Evolutionary conservation across 2,888 invertebrate genomes (phyloP).

Genomic region (Metopia argyrocephala): DNA sequence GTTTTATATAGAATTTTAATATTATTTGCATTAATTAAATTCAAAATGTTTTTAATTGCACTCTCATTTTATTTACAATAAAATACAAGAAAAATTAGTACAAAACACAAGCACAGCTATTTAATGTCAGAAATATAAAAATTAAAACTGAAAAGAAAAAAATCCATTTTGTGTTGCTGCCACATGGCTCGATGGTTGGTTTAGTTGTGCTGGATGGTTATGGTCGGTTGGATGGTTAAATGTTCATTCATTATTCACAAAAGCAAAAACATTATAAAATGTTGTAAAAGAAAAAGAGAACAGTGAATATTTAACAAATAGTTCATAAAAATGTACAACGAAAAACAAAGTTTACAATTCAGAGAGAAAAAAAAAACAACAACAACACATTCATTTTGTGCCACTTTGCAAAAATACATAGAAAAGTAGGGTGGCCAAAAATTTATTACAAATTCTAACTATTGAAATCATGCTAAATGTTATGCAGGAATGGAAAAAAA

Average conservation of each 20-base stretch:
- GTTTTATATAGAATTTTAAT: conserved; percentile 6
- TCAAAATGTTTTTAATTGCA: conserved; percentile 58
- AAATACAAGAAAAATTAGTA: background rate
- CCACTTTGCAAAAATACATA: background rate
- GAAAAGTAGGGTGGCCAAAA: background rate
- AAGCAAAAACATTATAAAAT: conserved; percentile 4
- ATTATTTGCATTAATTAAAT: conserved; percentile 42
- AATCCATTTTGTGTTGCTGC: conserved; percentile 31
- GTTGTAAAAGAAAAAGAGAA: background rate
- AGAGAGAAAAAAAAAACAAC: too few species aligned
- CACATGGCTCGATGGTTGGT: conserved; percentile 34
- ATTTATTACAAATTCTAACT: background rate
- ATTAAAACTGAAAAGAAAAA: conserved; percentile 25
- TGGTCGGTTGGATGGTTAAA: conserved; percentile 40
- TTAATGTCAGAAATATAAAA: background rate
- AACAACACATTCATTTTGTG: conserved; percentile 37
- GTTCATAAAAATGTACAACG: conserved; percentile 13
- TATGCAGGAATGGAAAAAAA: background rate
- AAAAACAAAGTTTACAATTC: conserved; percentile 31
- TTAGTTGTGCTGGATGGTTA: too few species aligned
- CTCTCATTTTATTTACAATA: conserved; percentile 37
- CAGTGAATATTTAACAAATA: conserved; percentile 30
- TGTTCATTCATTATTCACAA: conserved; percentile 47
- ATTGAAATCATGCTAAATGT: background rate
- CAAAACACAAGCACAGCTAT: conserved; percentile 1